A percentile compares a stretch with the other conserved stretches of the same genome.
Conservation (phyloP, 2,113 vertebrate species). For the Phaethornis superciliosus region DNA sequence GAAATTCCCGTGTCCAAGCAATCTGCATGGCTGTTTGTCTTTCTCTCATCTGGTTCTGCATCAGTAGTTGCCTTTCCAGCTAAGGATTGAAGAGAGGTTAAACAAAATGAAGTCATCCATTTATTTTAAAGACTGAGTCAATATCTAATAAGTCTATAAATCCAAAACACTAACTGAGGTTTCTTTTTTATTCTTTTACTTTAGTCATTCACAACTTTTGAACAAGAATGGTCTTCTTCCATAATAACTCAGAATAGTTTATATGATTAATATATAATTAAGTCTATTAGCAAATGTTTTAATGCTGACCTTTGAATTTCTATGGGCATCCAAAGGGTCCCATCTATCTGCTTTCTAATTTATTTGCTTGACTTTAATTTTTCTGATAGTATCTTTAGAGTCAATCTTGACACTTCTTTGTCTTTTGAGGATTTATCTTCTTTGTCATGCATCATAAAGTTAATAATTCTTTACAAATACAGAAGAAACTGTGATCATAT, state of each 20-base stretch:
- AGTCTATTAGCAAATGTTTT: background rate
- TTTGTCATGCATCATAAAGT: background rate
- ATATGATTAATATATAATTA: background rate
- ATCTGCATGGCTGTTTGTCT: constrained; percentile 90
- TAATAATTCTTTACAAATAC: background rate
- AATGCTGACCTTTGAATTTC: background rate
- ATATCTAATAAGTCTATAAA: background rate
- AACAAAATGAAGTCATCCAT: background rate
- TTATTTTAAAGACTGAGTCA: background rate
- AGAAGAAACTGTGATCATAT: background rate
- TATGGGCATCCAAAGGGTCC: background rate
- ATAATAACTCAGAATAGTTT: background rate
- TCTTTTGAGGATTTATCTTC: background rate
- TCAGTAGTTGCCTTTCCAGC: constrained; percentile 89
- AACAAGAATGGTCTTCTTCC: background rate
- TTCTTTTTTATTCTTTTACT: background rate
- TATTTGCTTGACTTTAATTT: background rate
- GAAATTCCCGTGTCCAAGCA: constrained; percentile 87
- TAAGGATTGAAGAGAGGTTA: constrained; percentile 50
- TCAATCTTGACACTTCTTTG: background rate
- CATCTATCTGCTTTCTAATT: background rate
- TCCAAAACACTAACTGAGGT: background rate
- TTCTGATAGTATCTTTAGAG: background rate
- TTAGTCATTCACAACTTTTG: background rate
- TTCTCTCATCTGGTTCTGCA: constrained; percentile 92